Base-by-base conservation (phyloP, 1,140 invertebrate species). In the Doryteuthis pealeii region DNA sequence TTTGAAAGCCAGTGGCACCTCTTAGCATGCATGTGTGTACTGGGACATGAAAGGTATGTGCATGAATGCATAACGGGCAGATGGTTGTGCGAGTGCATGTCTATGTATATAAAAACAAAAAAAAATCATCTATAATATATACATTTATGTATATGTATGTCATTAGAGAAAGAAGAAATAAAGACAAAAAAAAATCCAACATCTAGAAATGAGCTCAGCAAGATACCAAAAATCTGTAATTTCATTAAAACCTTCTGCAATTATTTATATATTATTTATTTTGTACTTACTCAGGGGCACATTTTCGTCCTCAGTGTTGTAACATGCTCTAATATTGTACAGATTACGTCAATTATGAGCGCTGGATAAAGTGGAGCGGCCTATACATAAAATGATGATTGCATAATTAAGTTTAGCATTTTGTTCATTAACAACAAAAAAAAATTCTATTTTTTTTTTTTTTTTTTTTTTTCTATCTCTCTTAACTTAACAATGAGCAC, bases 191-290 rank as follows among this genome's bases (percentile, higher is more conserved):
- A n/a, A n/a, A n/a, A n/a, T n/a, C n/a, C n/a, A n/a, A 40, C 10
- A 10, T 40, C 35, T 40, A 40, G 35, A 40, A 5, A 40, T 40
- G 35, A 40, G 4, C 35, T 3, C 26, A 62, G 54, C 54, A 62
- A 62, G 18, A 62, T 62, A 62, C 54, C 54, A 22, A 62, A 62
- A 62, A 62, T 62, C 54, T 28, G 26, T 62, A 62, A 62, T n/a
- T 62, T 62, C 54, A 62, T 62, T 22, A 62, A 62, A 62, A 62
- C 54, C 26, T 15, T 62, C 10, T 62, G 54, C 54, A 62, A 62
- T 62, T 62, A 62, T 62, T 62, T 62, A 62, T 62, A 12, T n/a
- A 49, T 49, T 49, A 62, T 62, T 62, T 62, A 62, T 62, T 62
- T 62, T 62, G 54, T 62, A 62, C 54, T 62, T 62, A 22, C 54